Evolutionary conservation across 2,113 vertebrate genomes (phyloP), one percentile per base, ranked within the genome.

Genomic region (Epinephelus fuscoguttatus): DNA sequence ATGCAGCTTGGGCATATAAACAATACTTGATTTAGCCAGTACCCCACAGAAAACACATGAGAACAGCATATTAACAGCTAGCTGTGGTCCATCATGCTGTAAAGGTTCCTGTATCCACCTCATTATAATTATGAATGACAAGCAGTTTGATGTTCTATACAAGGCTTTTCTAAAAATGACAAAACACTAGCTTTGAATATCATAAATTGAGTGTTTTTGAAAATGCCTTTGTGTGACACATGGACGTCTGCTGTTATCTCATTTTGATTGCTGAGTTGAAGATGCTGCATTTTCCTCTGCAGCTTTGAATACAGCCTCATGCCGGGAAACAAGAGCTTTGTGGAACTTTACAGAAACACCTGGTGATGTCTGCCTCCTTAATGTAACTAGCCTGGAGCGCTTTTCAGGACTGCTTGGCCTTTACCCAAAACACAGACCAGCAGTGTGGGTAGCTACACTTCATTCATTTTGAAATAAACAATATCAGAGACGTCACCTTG

Each of bases 401-500:
- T 91, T 77, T 88, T 75, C 19, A 84, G 76, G 70, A 73, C 74
- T 47, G 57, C 60, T 56, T 84, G 49, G 70, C 75, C 75, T 93
- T 88, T 85, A 89, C 88, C 78, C 82, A 81, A 90, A 93, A 91
- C 87, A 93, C 75, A 85, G 53, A 70, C 72, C 68, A 74, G 69
- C 71, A 66, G 75, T 86, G 86, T 71, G 70, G 86, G 91, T 86
- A 83, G 84, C 81, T 82, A 90, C 63, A 81, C 78, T 77, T 86
- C 64, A 56, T 78, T 89, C 82, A 84, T 91, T 90, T 89, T 75
- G 81, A 84, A 90, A 85, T 86, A 92, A 90, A 91, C 88, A 91
- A 12, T 76, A 82, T 90, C 82, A 91, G 91, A 93, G 86, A 80
- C 57, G 62, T 70, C 80, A 80, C 78, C 67, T 73, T 91, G 78